Percentiles rank a stretch among this genome's conserved stretches.
phyloP scores from a whole-genome alignment of 2,113 vertebrate genomes.

The Pluvianellus socialis region DNA sequence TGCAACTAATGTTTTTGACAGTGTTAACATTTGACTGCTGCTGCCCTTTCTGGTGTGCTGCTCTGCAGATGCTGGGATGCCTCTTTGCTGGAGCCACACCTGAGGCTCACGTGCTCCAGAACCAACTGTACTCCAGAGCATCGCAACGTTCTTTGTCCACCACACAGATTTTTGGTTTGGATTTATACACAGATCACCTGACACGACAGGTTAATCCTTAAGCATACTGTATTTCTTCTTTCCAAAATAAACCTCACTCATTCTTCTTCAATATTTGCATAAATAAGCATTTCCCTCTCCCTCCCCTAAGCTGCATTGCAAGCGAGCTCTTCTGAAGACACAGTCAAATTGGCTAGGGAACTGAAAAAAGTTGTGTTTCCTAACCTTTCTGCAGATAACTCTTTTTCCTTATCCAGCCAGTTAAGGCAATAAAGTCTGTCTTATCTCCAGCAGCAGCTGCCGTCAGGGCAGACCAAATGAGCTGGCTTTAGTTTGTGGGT shows the following conservation, averaged over 20 bases:
- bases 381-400: slow-evolving; percentile 10
- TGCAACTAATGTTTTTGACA: not conserved
- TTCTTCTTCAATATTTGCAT: not conserved
- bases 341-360: not conserved
- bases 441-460: slow-evolving; percentile 46
- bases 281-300: not conserved
- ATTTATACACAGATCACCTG: not conserved
- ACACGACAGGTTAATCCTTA: not conserved
- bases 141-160: accelerated
- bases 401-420: not conserved
- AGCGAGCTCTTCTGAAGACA: not conserved
- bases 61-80: not conserved
- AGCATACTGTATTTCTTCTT: not conserved
- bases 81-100: not conserved
- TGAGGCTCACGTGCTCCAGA: not conserved
- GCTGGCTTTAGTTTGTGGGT: slow-evolving; percentile 5
- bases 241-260: not conserved
- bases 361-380: not conserved
- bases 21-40: not conserved
- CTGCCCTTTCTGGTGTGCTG: not conserved
- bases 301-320: not conserved
- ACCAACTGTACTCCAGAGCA: not conserved
- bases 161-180: not conserved
- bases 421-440: slow-evolving; percentile 31
- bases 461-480: not conserved